Evolutionary conservation across 2,797 vertebrate species (phyloP).

Genomic region (Alectoris magna): DNA sequence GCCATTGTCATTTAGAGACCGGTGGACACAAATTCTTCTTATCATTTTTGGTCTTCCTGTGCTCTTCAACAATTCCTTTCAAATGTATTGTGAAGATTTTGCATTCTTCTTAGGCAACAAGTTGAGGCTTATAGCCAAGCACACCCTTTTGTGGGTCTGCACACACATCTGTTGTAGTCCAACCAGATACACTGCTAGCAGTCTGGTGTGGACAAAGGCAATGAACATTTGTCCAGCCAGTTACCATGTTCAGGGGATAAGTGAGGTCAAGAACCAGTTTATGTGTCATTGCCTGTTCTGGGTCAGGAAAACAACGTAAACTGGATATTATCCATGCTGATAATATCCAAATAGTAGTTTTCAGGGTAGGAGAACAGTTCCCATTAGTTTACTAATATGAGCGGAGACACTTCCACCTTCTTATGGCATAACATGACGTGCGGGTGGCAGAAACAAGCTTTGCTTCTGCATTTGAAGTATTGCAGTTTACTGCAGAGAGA

Average conservation of each 20-base stretch:
- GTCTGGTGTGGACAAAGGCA: background rate
- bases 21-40: background rate
- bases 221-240: background rate
- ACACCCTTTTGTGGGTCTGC: background rate
- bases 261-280: background rate
- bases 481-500: background rate
- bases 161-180: background rate
- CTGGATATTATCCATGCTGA: fast-evolving
- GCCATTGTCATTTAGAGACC: fast-evolving
- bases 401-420: background rate
- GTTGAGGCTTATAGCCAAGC: background rate
- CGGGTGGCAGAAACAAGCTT: background rate
- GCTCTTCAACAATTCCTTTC: background rate
- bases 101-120: background rate
- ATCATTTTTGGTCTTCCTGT: background rate
- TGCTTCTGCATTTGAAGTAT: background rate
- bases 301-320: background rate
- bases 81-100: background rate
- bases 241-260: fast-evolving
- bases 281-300: background rate
- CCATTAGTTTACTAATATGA: background rate
- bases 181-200: background rate
- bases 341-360: background rate
- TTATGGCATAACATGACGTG: background rate
- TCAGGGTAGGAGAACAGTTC: background rate